phyloP scores from a whole-genome alignment of 2,113 vertebrate genomes.

The Myxocyprinus asiaticus region DNA sequence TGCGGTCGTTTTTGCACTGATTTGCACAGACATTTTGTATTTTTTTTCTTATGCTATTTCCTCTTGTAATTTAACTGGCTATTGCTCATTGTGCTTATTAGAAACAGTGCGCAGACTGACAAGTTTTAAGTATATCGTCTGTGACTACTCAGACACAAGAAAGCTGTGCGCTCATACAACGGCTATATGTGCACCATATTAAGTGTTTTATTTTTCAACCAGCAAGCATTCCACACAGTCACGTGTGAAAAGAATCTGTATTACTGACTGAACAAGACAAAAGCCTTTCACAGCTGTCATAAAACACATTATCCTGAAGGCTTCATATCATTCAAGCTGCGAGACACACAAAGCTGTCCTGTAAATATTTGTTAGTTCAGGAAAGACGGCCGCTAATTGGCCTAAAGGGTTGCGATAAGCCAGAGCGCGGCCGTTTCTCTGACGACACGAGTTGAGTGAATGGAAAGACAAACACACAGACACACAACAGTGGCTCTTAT shows the following conservation, averaged over 20 bases:
- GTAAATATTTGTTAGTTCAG: conserved; percentile 1
- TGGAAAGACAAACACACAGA: conserved; percentile 43
- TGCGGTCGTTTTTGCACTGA: too few species aligned
- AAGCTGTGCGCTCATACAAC: background rate
- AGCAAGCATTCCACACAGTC: background rate
- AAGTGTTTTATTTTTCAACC: background rate
- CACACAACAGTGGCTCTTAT: conserved; percentile 14
- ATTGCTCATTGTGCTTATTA: too few species aligned
- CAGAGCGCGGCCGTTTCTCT: background rate
- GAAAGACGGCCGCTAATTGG: background rate
- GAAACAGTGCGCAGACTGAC: too few species aligned
- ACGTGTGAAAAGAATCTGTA: conserved; percentile 6
- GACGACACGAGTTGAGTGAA: conserved; percentile 22
- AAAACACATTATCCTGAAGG: conserved; percentile 18
- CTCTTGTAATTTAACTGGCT: too few species aligned
- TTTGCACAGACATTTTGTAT: too few species aligned
- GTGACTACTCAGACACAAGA: too few species aligned
- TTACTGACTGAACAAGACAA: conserved; percentile 28
- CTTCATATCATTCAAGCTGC: background rate
- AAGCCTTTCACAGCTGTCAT: conserved; percentile 14
- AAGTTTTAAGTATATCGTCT: too few species aligned
- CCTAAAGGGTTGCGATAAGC: background rate
- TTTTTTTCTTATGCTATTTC: too few species aligned
- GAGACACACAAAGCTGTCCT: background rate
- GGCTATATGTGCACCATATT: too few species aligned